Evolutionary conservation across 2,888 invertebrate species (phyloP), one percentile per base, ranked within the genome.

Genomic region (Sphaerophoria rueppellii): DNA sequence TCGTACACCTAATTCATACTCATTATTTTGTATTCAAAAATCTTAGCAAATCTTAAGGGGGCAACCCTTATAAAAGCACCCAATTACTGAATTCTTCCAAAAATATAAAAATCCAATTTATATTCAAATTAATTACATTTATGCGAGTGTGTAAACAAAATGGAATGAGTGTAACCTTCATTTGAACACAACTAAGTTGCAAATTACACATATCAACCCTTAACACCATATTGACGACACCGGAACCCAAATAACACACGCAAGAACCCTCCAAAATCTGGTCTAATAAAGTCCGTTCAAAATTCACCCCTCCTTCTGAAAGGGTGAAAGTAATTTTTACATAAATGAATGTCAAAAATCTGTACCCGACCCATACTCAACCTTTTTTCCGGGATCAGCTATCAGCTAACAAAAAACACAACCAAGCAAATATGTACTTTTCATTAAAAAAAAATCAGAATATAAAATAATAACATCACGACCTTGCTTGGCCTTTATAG

Each of bases 121-220:
- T 80, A 85, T 85, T 85, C 81, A 85, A 81, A 85, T 77, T 81
- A 81, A 85, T 80, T 70, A 80, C 79, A 80, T 61, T 61, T n/a
- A 16, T 83, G 71, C 52, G 24, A 71, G 69, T 57, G 60, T 54
- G 52, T 37, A 24, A 52, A 52, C 52, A 65, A 24, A 40, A 48
- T 48, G 34, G 24, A 24, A 24, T 24, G 24, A 24, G 24, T 24
- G 24, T 24, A 32, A n/a, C 48, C 14, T 46, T 48, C 2, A 48
- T 34, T 48, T 54, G 24, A 34, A 63, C 34, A 65, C 24, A 50
- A 16, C 32, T 34, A 46, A 54, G 35, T 60, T 81, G 72, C 69
- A 77, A 76, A 81, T 85, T 81, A 77, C 81, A 77, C 76, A 72
- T 79, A 83, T 83, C 79, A 80, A 71, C 83, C 83, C 80, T 80